A percentile compares a stretch with the other conserved stretches of the same genome.
phyloP scores from a whole-genome alignment of 1,140 invertebrate species.

The Brachystomella parvula region DNA sequence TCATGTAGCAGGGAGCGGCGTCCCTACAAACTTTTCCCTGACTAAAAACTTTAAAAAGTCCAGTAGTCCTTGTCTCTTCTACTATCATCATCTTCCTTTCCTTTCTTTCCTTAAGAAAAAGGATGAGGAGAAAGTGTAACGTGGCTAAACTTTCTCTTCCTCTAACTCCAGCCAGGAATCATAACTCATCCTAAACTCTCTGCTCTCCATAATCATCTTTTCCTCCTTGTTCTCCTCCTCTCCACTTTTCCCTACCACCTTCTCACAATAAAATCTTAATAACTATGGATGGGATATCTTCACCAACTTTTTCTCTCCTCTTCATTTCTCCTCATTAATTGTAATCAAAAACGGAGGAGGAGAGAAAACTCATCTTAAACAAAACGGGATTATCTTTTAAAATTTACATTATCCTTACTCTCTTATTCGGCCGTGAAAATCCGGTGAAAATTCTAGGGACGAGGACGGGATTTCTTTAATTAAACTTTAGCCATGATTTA shows the following conservation, averaged over 20 bases:
- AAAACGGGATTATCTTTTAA: no score
- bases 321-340: constrained; percentile 7
- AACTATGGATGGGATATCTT: constrained; percentile 1
- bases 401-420: no score
- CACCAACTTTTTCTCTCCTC: not conserved
- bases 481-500: no score
- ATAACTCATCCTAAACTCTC: constrained; percentile 1
- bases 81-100: not conserved
- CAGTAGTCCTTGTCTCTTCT: no score
- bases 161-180: no score
- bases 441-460: no score
- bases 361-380: no score
- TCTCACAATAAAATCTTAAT: constrained; percentile 6
- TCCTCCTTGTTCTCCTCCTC: not conserved
- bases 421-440: no score
- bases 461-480: no score
- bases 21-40: no score
- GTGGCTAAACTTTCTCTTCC: no score
- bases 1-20: no score
- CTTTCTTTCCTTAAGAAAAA: not conserved
- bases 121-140: not conserved
- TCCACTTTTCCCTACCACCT: constrained; percentile 1
- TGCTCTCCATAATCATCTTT: constrained; percentile 1
- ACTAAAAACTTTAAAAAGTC: not conserved
- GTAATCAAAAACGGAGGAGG: constrained; percentile 1